Conservation (phyloP, 2,113 vertebrate genomes). For the Coreoperca whiteheadi region DNA sequence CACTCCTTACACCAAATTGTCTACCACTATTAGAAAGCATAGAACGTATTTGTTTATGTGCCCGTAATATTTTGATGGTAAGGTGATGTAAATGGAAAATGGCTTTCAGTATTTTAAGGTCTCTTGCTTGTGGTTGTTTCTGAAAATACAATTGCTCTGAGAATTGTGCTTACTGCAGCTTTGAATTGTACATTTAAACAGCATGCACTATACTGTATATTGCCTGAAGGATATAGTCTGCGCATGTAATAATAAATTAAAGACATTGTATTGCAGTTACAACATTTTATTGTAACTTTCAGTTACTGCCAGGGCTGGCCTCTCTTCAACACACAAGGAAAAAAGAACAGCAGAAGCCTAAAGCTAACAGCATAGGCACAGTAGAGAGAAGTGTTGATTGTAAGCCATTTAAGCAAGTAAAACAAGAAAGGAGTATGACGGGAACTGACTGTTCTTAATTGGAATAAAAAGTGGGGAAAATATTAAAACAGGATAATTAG, state of each 20-base stretch:
- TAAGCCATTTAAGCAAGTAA: conserved; percentile 26
- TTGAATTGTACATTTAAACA: conserved; percentile 27
- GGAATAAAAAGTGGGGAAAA: not conserved
- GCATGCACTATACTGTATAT: not conserved
- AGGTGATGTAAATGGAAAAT: not conserved
- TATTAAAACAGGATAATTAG: conserved; percentile 1
- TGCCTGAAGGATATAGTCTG: conserved; percentile 13
- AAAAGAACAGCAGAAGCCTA: conserved; percentile 29
- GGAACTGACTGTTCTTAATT: conserved; percentile 5
- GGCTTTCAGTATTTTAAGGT: not conserved
- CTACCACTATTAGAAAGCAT: not conserved
- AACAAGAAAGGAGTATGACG: conserved; percentile 26
- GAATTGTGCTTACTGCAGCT: conserved; percentile 6
- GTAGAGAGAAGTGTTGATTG: conserved; percentile 26
- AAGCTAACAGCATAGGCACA: conserved; percentile 16
- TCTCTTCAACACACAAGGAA: conserved; percentile 15
- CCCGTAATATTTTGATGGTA: conserved; percentile 2
- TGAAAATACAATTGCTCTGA: conserved; percentile 33
- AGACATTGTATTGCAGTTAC: conserved; percentile 23
- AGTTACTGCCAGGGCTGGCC: conserved; percentile 1
- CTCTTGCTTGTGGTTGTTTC: conserved; percentile 19
- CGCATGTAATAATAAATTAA: conserved; percentile 28
- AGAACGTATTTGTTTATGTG: not conserved
- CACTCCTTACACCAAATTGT: not conserved
- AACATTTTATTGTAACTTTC: conserved; percentile 38